phyloP scores from a whole-genome alignment of 2,113 vertebrate species.

The human region GRCh38 chr4:5556001-5556500 shows the following conservation, averaged over 20 bases:
- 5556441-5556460: neutral
- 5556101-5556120: no score
- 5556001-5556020: no score
- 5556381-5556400: neutral
- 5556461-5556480: neutral
- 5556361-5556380: neutral
- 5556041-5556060: no score
- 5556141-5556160: no score
- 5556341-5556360: neutral
- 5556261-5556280: neutral
- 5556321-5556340: neutral
- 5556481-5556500: neutral
- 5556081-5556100: no score
- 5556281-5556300: neutral
- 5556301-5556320: neutral
- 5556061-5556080: no score
- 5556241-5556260: neutral
- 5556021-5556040: no score
- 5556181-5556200: no score
- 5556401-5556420: neutral
- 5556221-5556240: neutral
- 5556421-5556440: neutral
- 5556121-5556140: no score
- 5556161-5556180: fast-evolving
- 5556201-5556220: neutral